Evolutionary conservation across 2,797 vertebrate species (phyloP), one percentile per base, ranked within the genome.

Genomic region (Petrocephalus schoutedeni): DNA sequence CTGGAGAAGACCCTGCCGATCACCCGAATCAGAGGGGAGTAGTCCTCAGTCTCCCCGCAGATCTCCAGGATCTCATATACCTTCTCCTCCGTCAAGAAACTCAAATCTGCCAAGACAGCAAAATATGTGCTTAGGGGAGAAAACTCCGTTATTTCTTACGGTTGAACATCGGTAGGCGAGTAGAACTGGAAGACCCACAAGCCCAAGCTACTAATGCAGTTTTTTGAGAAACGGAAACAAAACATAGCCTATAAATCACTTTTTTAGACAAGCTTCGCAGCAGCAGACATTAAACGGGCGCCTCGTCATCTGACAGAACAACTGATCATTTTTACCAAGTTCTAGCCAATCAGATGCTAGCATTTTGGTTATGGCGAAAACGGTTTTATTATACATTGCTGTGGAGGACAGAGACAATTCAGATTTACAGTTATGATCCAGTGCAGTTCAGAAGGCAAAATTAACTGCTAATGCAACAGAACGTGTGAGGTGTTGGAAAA

Each of bases 1-100:
- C 95, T 99, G 84, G 98, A 99, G 94, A 99, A 99, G 45, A 99
- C 94, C 92, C 96, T 95, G 86, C 98, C 98, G 5, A 99, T 96
- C 89, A 98, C 95, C 0, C 97, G 97, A 88, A 99, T 96, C 82
- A 99, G 93, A 87, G 97, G 95, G 1, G 98, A 97, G 93, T 97
- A 99, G 93, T 99, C 97, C n/a, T 96, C 96, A 67, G 94, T 94
- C 92, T 97, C 97, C 92, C 97, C 93, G 87, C 98, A 99, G 88
- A 95, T 90, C 87, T 96, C 96, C 93, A 99, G 95, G 92, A 99
- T 98, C 92, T 95, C 97, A 91, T 96, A 96, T 32, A 99, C 94
- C 10, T 95, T 96, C 86, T 97, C 97, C 92, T 99, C 98, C 1
- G 98, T 99, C 90, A 99, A 95, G 93, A 96, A 96, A 91, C 96